Evolutionary conservation across 2,888 invertebrate species (phyloP), one percentile per base, ranked within the genome.

Genomic region (Hermaeophaga mercurialis): DNA sequence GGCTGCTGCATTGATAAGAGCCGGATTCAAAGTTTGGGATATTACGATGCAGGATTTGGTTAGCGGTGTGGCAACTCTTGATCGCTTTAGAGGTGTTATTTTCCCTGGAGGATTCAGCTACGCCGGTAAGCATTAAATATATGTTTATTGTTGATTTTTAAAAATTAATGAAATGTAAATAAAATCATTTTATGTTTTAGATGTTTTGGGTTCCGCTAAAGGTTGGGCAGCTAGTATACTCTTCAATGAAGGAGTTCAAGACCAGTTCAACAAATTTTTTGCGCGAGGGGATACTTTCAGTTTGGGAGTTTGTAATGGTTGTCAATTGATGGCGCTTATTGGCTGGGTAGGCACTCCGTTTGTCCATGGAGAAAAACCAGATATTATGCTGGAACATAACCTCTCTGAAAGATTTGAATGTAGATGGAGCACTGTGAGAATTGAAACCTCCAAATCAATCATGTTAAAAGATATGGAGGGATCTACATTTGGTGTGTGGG

Each of bases 71-170:
- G 82, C 91, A 1, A 86, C 84, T 1, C 79, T 96, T 26, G 89
- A 93, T 58, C 80, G 82, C 15, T 97, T 96, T 80, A 85, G 88
- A 64, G 97, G 98, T 1, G 73, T 98, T 9, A 86, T 95, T 43
- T 98, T 98, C 76, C 97, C 97, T 0, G 98, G 96, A 11, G 99
- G 99, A n/a, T 99, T 99, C 77, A 97, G 96, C 78, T 98, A 96
- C 77, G 97, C 96, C 36, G 95, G 95, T 89, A 77, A 24, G 43
- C 9, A 12, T 46, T 1, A n/a, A n/a, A n/a, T n/a, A n/a, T n/a
- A n/a, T n/a, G n/a, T n/a, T n/a, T n/a, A n/a, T n/a, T n/a, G n/a
- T n/a, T n/a, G n/a, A n/a, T n/a, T n/a, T n/a, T n/a, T n/a, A n/a
- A n/a, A n/a, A n/a, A n/a, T n/a, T n/a, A n/a, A n/a, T n/a, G n/a